Evolutionary conservation across 2,797 vertebrate species (phyloP).

Genomic region (Rhabdophis nuchalis): DNA sequence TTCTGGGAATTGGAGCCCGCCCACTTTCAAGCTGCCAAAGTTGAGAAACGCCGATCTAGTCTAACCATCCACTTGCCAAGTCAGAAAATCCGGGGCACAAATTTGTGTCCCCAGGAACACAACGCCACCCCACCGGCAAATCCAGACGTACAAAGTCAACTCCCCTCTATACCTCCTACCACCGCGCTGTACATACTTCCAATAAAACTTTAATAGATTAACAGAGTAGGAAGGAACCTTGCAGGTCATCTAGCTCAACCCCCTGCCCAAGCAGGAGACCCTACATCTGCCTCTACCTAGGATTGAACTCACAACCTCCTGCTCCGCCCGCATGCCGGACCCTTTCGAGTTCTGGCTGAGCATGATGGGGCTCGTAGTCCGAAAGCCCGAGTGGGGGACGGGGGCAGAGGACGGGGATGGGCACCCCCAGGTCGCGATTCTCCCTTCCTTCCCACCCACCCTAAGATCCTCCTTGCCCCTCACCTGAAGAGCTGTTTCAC

Average conservation of each 20-base stretch:
- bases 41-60: neutral
- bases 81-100: too few relatives aligned
- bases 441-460: neutral
- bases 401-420: too few relatives aligned
- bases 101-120: neutral
- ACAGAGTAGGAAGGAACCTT: too few relatives aligned
- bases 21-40: neutral
- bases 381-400: neutral
- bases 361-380: neutral
- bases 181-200: neutral
- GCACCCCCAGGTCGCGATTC: neutral
- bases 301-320: too few relatives aligned
- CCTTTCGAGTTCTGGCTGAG: neutral
- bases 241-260: too few relatives aligned
- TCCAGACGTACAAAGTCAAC: neutral
- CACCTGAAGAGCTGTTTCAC: conserved; percentile 24
- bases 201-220: too few relatives aligned
- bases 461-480: neutral
- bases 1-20: neutral
- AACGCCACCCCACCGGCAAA: neutral
- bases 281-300: too few relatives aligned
- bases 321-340: neutral
- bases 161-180: too few relatives aligned
- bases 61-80: neutral
- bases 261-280: too few relatives aligned